These are phyloP conservation scores for Theristicus caerulescens DNA, from an alignment of 2,113 vertebrate species.

Conservation along the genomic window DNA sequence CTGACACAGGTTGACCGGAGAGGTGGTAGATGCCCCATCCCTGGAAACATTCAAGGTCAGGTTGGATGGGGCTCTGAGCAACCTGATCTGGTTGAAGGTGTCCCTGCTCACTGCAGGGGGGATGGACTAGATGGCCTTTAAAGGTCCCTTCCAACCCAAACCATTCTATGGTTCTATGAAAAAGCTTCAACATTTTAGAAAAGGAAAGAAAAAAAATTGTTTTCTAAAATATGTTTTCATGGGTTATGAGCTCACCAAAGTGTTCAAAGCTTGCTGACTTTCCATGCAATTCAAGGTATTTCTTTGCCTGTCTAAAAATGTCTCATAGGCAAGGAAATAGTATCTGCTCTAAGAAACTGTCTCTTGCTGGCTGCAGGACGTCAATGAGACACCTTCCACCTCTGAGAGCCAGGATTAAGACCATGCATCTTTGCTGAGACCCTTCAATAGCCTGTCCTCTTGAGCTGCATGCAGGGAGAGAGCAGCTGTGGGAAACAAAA, in stretches of 20 bases:
- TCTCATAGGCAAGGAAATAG: neutral
- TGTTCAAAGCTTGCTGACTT: neutral
- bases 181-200: neutral
- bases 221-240: neutral
- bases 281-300: neutral
- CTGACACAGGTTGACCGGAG: neutral
- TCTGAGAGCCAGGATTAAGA: neutral
- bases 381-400: neutral
- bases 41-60: neutral
- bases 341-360: neutral
- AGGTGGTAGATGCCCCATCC: neutral
- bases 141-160: neutral
- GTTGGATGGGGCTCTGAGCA: neutral
- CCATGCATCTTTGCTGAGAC: neutral
- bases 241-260: neutral
- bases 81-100: neutral
- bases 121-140: rapidly evolving
- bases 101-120: neutral
- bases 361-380: rapidly evolving
- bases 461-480: neutral
- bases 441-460: rapidly evolving
- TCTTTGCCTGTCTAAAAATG: neutral
- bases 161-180: neutral
- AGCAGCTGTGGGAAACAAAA: neutral
- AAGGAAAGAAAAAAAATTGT: neutral